Evolutionary conservation across 2,888 invertebrate genomes (phyloP).

Genomic region (Mimumesa dahlbomi): DNA sequence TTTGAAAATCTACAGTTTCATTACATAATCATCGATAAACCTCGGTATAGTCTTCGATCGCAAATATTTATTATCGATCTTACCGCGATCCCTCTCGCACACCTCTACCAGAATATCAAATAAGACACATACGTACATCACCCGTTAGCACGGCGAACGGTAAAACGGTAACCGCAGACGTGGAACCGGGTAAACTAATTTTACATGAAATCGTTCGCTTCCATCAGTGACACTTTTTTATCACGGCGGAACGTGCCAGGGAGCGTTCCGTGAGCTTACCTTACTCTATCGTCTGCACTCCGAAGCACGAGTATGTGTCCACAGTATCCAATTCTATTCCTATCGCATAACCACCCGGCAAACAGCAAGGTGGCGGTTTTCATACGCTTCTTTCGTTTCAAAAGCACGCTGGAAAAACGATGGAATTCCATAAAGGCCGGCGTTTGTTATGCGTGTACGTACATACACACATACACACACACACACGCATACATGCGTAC

Average conservation of each 20-base stretch:
- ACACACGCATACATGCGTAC: too few species aligned
- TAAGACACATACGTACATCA: not conserved
- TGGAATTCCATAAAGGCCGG: constrained; percentile 13
- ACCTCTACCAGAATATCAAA: not conserved
- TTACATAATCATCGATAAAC: too few species aligned
- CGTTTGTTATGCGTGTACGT: constrained; percentile 2
- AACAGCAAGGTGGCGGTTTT: constrained; percentile 14
- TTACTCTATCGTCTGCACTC: too few species aligned
- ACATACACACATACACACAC: too few species aligned
- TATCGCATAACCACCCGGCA: not conserved
- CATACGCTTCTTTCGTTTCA: constrained; percentile 22
- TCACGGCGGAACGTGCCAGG: not conserved
- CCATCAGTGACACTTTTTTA: constrained; percentile 1
- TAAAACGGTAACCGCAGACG: not conserved
- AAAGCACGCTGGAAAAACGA: constrained; percentile 9
- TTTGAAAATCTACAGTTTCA: too few species aligned
- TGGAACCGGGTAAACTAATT: constrained; percentile 4
- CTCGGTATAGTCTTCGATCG: too few species aligned
- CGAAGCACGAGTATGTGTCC: too few species aligned
- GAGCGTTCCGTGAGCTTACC: too few species aligned
- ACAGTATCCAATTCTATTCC: not conserved
- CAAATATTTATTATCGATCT: too few species aligned
- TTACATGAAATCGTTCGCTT: not conserved
- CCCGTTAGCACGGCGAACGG: not conserved
- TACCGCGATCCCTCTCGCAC: too few species aligned